phyloP scores from a whole-genome alignment of 92 coral and sea anemone genomes.

The Desmophyllum pertusum region DNA sequence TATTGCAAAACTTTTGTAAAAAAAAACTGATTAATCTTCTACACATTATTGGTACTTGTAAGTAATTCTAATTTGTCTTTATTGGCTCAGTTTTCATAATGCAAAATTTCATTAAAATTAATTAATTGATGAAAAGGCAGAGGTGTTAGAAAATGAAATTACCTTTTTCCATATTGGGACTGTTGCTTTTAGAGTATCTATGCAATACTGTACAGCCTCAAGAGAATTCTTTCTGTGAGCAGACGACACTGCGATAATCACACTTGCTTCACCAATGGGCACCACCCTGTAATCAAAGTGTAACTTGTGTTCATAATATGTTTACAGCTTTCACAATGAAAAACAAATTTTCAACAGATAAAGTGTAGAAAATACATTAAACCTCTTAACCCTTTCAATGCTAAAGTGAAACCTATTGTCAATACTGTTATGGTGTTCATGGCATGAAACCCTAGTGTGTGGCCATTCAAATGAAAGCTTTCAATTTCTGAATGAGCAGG shows the following conservation, averaged over 20 bases:
- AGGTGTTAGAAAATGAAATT: background rate
- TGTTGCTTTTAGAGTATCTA: conserved; percentile 91
- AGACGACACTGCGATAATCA: conserved; percentile 92
- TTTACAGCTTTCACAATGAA: too few relatives aligned
- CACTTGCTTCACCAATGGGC: conserved; percentile 96
- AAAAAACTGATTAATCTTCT: too few relatives aligned
- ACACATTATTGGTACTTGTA: too few relatives aligned
- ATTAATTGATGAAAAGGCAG: too few relatives aligned
- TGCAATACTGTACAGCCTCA: conserved; percentile 89
- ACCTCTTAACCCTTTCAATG: background rate
- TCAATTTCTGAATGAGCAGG: too few relatives aligned
- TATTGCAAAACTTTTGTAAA: too few relatives aligned
- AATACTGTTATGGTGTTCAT: too few relatives aligned
- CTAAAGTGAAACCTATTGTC: background rate
- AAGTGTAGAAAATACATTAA: background rate
- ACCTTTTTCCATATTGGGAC: conserved; percentile 99
- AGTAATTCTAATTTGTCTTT: too few relatives aligned
- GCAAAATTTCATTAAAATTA: too few relatives aligned
- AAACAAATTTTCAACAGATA: background rate
- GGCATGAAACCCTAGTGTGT: too few relatives aligned
- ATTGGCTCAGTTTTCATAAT: too few relatives aligned
- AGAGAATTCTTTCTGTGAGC: conserved; percentile 93
- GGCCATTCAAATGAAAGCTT: too few relatives aligned
- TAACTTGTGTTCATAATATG: background rate
- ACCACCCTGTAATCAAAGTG: conserved; percentile 67